Conservation (phyloP, 2,113 vertebrate species). For the Poecile atricapillus region DNA sequence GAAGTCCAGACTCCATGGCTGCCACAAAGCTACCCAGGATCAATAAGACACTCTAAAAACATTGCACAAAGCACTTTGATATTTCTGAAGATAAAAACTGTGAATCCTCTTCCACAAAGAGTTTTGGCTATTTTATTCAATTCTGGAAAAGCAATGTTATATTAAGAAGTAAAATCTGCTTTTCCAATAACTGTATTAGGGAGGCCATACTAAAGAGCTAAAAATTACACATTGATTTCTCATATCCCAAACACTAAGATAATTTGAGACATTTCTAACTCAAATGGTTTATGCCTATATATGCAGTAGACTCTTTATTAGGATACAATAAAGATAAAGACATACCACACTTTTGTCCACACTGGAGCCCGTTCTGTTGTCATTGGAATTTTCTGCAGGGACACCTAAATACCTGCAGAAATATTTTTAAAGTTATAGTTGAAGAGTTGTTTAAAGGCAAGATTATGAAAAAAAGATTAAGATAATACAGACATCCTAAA, state of each 20-base stretch:
- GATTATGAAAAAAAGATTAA: neutral
- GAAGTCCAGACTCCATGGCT: neutral
- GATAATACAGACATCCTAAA: neutral
- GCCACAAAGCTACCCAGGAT: neutral
- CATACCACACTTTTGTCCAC: conserved; percentile 93
- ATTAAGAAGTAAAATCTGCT: neutral
- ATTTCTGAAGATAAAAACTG: neutral
- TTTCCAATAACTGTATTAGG: neutral
- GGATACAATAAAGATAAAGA: neutral
- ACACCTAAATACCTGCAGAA: conserved; percentile 72
- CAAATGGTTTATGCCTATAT: neutral
- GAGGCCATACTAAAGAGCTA: neutral
- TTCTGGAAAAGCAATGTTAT: neutral
- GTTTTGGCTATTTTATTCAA: neutral
- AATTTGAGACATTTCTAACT: neutral
- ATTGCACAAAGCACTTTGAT: neutral
- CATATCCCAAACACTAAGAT: neutral
- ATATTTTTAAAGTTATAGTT: neutral
- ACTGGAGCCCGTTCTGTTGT: conserved; percentile 84
- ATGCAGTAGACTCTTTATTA: neutral
- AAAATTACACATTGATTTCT: neutral
- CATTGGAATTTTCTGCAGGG: conserved; percentile 81
- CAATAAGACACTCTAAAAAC: neutral
- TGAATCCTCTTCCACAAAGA: neutral
- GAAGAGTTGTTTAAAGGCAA: neutral